A percentile compares a stretch with the other conserved stretches of the same genome.
These are phyloP conservation scores for Chymomyza costata DNA, from an alignment of 1,140 invertebrate genomes.

Conservation along the genomic window DNA sequence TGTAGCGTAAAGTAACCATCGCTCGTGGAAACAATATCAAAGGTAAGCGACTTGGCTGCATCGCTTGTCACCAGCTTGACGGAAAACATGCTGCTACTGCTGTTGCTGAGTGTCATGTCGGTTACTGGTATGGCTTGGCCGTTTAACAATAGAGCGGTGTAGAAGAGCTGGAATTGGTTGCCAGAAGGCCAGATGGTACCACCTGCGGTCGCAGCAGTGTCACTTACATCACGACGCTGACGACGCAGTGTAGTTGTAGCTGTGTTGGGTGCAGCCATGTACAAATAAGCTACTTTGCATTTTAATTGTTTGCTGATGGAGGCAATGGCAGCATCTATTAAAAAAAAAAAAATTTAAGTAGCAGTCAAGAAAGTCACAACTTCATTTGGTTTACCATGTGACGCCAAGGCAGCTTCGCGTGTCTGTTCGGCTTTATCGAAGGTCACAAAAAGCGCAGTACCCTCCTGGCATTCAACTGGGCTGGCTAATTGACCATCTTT, in stretches of 20 bases:
- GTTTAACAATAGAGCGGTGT: constrained; percentile 30
- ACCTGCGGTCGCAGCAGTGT: constrained; percentile 36
- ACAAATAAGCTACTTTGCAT: constrained; percentile 66
- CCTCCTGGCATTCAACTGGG: constrained; percentile 49
- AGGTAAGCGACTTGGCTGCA: constrained; percentile 32
- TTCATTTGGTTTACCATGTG: constrained; percentile 74
- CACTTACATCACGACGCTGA: constrained; percentile 30
- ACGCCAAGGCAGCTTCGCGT: constrained; percentile 71
- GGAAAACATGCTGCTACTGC: constrained; percentile 24
- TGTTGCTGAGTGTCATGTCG: constrained; percentile 28
- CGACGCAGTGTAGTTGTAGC: constrained; percentile 43
- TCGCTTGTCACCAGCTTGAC: constrained; percentile 23
- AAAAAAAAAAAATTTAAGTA: constrained; percentile 9
- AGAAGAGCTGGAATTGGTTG: constrained; percentile 58
- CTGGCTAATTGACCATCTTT: constrained; percentile 44
- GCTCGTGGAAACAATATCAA: constrained; percentile 34
- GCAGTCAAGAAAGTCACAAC: neutral
- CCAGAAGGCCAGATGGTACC: constrained; percentile 6
- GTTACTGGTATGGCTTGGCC: constrained; percentile 6
- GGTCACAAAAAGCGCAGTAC: constrained; percentile 64
- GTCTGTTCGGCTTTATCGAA: constrained; percentile 67
- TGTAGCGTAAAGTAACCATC: constrained; percentile 55
- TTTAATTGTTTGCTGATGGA: constrained; percentile 50
- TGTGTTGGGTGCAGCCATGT: constrained; percentile 51
- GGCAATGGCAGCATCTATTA: constrained; percentile 69